Conservation (phyloP, 1,140 invertebrate genomes). For the Centruroides sculpturatus region DNA sequence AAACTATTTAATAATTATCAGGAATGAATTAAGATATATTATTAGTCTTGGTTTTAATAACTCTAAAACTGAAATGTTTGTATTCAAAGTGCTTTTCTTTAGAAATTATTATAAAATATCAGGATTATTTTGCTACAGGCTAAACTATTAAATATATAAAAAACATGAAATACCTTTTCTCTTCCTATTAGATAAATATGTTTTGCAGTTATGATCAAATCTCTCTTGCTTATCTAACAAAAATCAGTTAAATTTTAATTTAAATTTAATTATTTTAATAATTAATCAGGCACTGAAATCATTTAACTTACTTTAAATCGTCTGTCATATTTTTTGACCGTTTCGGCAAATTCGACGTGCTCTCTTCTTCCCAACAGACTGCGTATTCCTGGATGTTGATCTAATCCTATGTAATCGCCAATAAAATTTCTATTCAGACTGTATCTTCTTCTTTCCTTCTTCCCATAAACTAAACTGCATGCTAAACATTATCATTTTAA, state of each 20-base stretch:
- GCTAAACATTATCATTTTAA: slow-evolving; percentile 24
- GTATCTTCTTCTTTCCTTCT: slow-evolving; percentile 47
- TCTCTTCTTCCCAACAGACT: slow-evolving; percentile 47
- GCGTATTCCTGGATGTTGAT: slow-evolving; percentile 41
- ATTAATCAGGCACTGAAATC: not conserved
- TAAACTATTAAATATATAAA: not conserved
- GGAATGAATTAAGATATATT: too few relatives aligned
- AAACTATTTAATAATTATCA: too few relatives aligned
- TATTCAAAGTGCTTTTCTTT: too few relatives aligned
- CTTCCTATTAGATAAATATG: slow-evolving; percentile 44
- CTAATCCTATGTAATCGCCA: slow-evolving; percentile 58
- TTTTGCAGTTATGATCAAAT: slow-evolving; percentile 50
- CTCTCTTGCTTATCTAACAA: slow-evolving; percentile 38
- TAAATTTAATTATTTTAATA: not conserved
- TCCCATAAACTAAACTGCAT: slow-evolving; percentile 43
- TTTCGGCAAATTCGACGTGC: slow-evolving; percentile 51
- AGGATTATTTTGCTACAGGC: too few relatives aligned
- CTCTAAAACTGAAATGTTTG: too few relatives aligned
- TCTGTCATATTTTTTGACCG: slow-evolving; percentile 54
- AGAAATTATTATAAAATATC: too few relatives aligned
- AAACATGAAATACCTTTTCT: slow-evolving; percentile 23
- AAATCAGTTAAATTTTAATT: slow-evolving; percentile 1
- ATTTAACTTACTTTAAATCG: slow-evolving; percentile 43
- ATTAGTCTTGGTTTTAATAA: too few relatives aligned
- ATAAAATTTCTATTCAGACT: slow-evolving; percentile 57